Conservation (phyloP, 2,797 vertebrate genomes). For the Dallia pectoralis region DNA sequence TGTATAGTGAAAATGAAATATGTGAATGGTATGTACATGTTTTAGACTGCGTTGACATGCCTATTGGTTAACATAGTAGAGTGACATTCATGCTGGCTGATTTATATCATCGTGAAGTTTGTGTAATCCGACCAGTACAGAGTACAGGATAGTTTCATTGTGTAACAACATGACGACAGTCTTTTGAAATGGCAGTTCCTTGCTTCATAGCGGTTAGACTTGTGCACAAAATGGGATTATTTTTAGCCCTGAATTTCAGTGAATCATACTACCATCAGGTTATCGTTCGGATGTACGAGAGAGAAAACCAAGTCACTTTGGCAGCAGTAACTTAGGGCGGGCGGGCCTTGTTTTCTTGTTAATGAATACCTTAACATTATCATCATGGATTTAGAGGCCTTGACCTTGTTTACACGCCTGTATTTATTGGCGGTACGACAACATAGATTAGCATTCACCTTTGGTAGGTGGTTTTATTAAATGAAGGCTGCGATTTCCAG, state of each 20-base stretch:
- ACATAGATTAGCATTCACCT: background rate
- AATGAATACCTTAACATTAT: background rate
- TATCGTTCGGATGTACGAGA: background rate
- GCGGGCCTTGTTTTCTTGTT: conserved; percentile 1
- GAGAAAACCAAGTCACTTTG: background rate
- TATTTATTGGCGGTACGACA: background rate
- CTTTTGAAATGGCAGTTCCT: conserved; percentile 1
- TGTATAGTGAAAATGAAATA: background rate
- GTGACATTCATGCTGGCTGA: conserved; percentile 6
- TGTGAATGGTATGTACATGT: background rate
- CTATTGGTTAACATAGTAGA: background rate
- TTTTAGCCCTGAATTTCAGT: background rate
- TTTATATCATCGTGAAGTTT: background rate
- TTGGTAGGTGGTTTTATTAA: background rate
- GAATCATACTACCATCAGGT: background rate
- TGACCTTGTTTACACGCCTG: background rate
- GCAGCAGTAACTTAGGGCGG: background rate
- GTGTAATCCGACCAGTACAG: background rate
- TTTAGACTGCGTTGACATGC: background rate
- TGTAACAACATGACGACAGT: background rate
- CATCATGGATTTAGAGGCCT: background rate
- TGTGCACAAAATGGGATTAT: background rate
- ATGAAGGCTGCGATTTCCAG: background rate
- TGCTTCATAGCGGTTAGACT: background rate
- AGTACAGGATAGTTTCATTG: background rate